Evolutionary conservation across 2,113 vertebrate species (phyloP), one percentile per base, ranked within the genome.

Genomic region (Scalopus aquaticus): DNA sequence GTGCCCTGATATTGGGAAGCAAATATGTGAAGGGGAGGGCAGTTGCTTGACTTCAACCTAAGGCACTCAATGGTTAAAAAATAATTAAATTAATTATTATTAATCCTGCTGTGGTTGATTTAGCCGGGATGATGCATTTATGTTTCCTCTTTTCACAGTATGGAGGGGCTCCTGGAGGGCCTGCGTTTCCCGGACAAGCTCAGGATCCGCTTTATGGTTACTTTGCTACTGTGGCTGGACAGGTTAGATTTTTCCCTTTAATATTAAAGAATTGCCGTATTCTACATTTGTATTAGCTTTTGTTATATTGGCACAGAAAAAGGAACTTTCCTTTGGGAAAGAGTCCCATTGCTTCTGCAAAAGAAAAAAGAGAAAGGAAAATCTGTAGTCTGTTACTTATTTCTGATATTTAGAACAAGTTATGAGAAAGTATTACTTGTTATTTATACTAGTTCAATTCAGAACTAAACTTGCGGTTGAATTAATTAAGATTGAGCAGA

Each of bases 151-250:
- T n/a, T 97, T 96, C 79, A 73, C 87, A 97, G 98, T 99, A 98
- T 49, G 98, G 98, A 92, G 98, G 98, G 24, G 98, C 98, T 49
- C 98, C 98, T 1, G 98, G 98, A 96, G 98, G 98, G 49, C 98
- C 98, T 26, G 44, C 98, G 0, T 98, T 98, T 94, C 98, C 98
- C 4, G 98, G 97, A 79, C 98, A 98, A 80, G 93, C 98, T 77
- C 98, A 98, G 88, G 98, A 99, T 80, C 98, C 98, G 15, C 96
- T 99, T 35, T 99, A 98, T 69, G 98, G 98, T 42, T 99, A 98
- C 95, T 99, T 99, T 93, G 97, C 98, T 82, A 96, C 98, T 12
- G 98, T 99, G 20, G 98, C 98, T 90, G 98, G 98, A 49, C 98
- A 98, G 98, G 98, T 99, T 96, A 88, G 82, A 90, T 78, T 65